phyloP scores from a whole-genome alignment of 2,888 invertebrate species.

The Aspidiotus rigidus region DNA sequence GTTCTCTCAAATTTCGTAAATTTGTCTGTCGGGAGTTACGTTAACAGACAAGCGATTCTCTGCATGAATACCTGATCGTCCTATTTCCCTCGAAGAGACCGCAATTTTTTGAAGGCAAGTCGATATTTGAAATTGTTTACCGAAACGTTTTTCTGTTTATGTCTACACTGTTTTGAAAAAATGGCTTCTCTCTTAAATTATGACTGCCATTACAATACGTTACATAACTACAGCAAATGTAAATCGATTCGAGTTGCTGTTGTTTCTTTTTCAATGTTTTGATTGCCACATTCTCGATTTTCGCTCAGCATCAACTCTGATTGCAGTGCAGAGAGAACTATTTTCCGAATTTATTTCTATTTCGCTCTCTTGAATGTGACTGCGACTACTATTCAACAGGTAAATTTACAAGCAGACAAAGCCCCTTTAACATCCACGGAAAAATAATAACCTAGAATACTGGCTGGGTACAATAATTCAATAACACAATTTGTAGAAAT shows the following conservation, averaged over 20 bases:
- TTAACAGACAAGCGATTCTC: too few species aligned
- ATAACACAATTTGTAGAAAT: not conserved
- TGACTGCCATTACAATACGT: not conserved
- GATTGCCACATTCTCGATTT: not conserved
- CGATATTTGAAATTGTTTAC: too few species aligned
- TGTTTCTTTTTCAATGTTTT: conserved; percentile 1
- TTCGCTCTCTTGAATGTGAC: too few species aligned
- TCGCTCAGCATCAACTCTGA: conserved; percentile 5
- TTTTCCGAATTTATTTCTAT: not conserved
- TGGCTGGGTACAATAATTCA: not conserved
- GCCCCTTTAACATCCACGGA: not conserved
- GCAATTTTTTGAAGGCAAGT: too few species aligned
- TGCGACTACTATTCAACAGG: too few species aligned
- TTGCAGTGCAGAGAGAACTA: not conserved
- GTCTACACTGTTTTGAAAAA: too few species aligned
- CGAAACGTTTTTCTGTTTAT: too few species aligned
- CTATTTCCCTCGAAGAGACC: too few species aligned
- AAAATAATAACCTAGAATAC: not conserved
- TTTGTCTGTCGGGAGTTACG: too few species aligned
- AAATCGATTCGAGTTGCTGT: not conserved
- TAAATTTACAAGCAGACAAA: not conserved
- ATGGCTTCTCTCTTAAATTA: too few species aligned
- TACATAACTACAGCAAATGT: conserved; percentile 34
- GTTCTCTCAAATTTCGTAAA: too few species aligned
- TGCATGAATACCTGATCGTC: too few species aligned